phyloP scores from a whole-genome alignment of 2,113 vertebrate genomes.

The Xiphias gladius region DNA sequence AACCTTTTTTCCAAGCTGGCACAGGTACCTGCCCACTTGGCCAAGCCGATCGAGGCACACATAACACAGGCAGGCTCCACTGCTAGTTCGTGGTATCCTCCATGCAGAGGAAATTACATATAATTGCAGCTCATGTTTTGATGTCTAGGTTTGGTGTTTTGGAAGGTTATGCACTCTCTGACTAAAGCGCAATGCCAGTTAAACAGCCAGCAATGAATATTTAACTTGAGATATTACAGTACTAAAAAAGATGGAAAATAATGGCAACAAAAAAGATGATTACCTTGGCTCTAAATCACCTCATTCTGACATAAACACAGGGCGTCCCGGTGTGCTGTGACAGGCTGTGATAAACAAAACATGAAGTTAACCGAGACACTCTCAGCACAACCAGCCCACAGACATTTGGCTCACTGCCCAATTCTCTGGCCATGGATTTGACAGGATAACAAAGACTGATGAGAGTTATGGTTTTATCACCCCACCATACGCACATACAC shows the following conservation, averaged over 20 bases:
- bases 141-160: constrained; percentile 7
- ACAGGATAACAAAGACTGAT: constrained; percentile 36
- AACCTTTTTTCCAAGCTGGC: not conserved
- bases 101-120: constrained; percentile 5
- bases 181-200: not conserved
- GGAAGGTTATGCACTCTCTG: not conserved
- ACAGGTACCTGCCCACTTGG: not conserved
- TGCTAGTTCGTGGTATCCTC: not conserved
- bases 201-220: not conserved
- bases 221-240: not conserved
- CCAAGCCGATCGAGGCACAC: not conserved
- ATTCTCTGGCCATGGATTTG: constrained; percentile 28
- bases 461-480: constrained; percentile 50
- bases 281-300: not conserved
- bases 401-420: constrained; percentile 22
- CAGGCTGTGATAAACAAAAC: constrained; percentile 27
- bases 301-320: constrained; percentile 14
- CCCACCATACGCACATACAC: constrained; percentile 18
- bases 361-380: constrained; percentile 25
- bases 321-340: constrained; percentile 21
- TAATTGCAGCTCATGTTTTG: constrained; percentile 9
- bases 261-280: constrained; percentile 11
- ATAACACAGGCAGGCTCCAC: not conserved
- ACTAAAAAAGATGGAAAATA: not conserved
- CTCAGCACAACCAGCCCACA: constrained; percentile 40